Conservation (phyloP, 2,113 vertebrate genomes). For the Eulemur rufifrons region DNA sequence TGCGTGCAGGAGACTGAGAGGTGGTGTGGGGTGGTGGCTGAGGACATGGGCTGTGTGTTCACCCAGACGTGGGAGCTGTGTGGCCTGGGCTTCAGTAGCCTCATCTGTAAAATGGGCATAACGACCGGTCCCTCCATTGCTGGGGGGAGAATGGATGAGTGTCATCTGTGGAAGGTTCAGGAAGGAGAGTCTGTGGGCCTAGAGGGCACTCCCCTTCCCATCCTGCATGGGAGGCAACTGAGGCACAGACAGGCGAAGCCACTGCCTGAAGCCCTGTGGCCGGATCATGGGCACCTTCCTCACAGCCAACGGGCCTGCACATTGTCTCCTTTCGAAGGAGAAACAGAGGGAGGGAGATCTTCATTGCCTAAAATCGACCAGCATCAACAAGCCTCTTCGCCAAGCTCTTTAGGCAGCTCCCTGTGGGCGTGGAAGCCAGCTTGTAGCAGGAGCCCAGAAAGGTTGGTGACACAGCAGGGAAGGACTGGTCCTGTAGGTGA, state of each 20-base stretch:
- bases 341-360: background rate
- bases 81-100: background rate
- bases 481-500: background rate
- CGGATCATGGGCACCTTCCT: background rate
- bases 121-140: background rate
- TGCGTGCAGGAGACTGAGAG: background rate
- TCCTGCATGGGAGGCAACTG: background rate
- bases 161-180: too few species aligned
- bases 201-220: background rate
- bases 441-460: background rate
- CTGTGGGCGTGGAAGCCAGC: background rate
- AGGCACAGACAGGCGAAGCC: background rate
- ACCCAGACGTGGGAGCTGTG: background rate
- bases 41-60: background rate
- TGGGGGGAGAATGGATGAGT: background rate
- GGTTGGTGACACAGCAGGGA: background rate
- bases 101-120: rapidly evolving
- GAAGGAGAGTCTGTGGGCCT: background rate
- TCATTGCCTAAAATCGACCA: background rate
- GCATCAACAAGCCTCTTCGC: background rate
- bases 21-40: rapidly evolving
- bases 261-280: too few species aligned
- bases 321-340: background rate
- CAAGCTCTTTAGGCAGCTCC: background rate
- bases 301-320: background rate